Evolutionary conservation across 1,140 invertebrate genomes (phyloP).

Genomic region (Armadillidium nasatum): DNA sequence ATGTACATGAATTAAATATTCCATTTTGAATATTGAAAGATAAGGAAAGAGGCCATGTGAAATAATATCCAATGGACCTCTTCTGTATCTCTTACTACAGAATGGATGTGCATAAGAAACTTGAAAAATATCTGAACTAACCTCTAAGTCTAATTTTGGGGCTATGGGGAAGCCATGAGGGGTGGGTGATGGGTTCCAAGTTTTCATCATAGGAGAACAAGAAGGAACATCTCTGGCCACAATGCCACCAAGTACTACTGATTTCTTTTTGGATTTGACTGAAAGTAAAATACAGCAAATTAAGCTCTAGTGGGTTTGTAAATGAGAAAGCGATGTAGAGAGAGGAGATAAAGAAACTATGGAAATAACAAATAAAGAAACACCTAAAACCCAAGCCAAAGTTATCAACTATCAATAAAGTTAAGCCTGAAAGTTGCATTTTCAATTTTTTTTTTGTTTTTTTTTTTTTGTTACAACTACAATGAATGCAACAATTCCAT

Average conservation of each 20-base stretch:
- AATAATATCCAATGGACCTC: not conserved
- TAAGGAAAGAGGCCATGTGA: not conserved
- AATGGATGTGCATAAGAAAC: too few species aligned
- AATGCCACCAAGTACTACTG: slow-evolving; percentile 21
- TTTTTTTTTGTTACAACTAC: too few species aligned
- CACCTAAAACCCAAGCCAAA: too few species aligned
- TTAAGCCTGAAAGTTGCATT: too few species aligned
- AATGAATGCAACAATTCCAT: too few species aligned
- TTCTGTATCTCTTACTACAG: not conserved
- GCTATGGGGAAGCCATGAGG: slow-evolving; percentile 29
- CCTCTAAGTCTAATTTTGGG: slow-evolving; percentile 10
- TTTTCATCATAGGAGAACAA: not conserved
- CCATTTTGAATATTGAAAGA: not conserved
- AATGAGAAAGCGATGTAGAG: too few species aligned
- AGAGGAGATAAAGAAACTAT: too few species aligned
- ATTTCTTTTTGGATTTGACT: not conserved
- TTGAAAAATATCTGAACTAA: not conserved
- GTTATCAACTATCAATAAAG: too few species aligned
- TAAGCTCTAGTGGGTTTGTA: not conserved
- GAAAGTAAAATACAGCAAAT: not conserved
- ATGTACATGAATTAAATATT: not conserved
- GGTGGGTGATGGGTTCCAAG: slow-evolving; percentile 26
- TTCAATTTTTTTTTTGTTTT: too few species aligned
- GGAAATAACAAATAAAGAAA: too few species aligned
- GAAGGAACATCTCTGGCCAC: slow-evolving; percentile 23